These are phyloP conservation scores for Pterostichus niger DNA, from an alignment of 2,888 invertebrate species.

Conservation along the genomic window DNA sequence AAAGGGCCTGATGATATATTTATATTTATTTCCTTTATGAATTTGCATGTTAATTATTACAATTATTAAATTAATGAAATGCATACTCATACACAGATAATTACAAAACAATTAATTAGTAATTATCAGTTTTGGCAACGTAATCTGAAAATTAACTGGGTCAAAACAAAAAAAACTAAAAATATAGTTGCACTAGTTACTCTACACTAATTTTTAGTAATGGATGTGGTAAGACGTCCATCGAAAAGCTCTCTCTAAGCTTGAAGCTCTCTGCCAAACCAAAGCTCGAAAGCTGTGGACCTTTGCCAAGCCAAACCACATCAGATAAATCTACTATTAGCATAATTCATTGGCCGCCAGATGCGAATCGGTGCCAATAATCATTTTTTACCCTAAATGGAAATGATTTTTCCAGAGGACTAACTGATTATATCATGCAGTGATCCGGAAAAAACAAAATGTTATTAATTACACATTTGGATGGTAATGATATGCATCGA, in stretches of 20 bases:
- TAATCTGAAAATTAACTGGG: neutral
- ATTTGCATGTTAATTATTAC: too few relatives aligned
- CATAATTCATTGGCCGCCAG: slow-evolving; percentile 42
- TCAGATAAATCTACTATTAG: slow-evolving; percentile 49
- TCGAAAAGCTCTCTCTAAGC: slow-evolving; percentile 5
- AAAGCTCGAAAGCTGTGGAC: slow-evolving; percentile 34
- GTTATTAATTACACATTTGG: neutral
- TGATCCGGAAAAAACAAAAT: too few relatives aligned
- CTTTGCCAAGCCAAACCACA: slow-evolving; percentile 28
- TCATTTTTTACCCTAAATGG: slow-evolving; percentile 17
- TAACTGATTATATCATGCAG: too few relatives aligned
- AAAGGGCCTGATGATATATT: too few relatives aligned
- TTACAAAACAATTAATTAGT: too few relatives aligned
- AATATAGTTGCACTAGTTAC: slow-evolving; percentile 4
- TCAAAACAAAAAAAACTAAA: slow-evolving; percentile 9
- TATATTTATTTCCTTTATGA: too few relatives aligned
- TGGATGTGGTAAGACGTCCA: slow-evolving; percentile 38
- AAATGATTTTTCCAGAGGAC: too few relatives aligned
- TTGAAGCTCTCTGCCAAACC: slow-evolving; percentile 28
- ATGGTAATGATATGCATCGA: slow-evolving; percentile 13
- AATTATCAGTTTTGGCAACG: too few relatives aligned
- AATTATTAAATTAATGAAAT: too few relatives aligned
- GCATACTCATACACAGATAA: too few relatives aligned
- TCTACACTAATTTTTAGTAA: slow-evolving; percentile 21
- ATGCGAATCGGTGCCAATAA: slow-evolving; percentile 34